Percentiles rank a stretch among this genome's conserved stretches.
Conservation (phyloP, 1,140 invertebrate species). For the Pemphigus obesinymphae region DNA sequence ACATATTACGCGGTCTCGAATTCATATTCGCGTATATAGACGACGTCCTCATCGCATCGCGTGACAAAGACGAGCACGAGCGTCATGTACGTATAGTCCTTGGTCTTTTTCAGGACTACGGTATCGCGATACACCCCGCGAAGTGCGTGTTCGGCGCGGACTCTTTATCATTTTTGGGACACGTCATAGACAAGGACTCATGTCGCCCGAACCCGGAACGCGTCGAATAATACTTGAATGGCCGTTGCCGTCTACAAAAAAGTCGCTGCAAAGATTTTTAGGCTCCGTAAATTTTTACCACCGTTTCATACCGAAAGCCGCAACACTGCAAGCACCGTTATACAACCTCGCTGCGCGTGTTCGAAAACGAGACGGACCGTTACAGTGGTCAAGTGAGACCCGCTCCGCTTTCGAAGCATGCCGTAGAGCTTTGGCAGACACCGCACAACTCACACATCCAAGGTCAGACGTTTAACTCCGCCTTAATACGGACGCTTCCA, state of each 20-base stretch:
- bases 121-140: too few species aligned
- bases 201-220: slow-evolving; percentile 46
- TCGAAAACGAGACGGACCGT: slow-evolving; percentile 31
- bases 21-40: slow-evolving; percentile 48
- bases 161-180: too few species aligned
- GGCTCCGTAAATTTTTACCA: too few species aligned
- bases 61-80: too few species aligned
- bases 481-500: not conserved
- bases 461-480: not conserved
- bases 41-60: too few species aligned
- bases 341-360: not conserved
- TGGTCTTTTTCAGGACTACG: too few species aligned
- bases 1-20: slow-evolving; percentile 49
- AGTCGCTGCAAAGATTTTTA: slow-evolving; percentile 42
- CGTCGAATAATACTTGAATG: slow-evolving; percentile 44
- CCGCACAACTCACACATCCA: slow-evolving; percentile 36
- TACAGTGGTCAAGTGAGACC: slow-evolving; percentile 47
- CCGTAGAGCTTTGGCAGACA: slow-evolving; percentile 43
- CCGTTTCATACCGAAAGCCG: slow-evolving; percentile 18
- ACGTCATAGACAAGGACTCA: too few species aligned
- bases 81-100: too few species aligned
- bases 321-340: slow-evolving; percentile 8
- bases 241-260: slow-evolving; percentile 43
- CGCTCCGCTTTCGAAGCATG: slow-evolving; percentile 44
- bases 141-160: too few species aligned